Percentiles rank a stretch among this genome's conserved stretches.
These are phyloP conservation scores for Bombus polaris DNA, from an alignment of 1,140 invertebrate species.

Conservation along the genomic window DNA sequence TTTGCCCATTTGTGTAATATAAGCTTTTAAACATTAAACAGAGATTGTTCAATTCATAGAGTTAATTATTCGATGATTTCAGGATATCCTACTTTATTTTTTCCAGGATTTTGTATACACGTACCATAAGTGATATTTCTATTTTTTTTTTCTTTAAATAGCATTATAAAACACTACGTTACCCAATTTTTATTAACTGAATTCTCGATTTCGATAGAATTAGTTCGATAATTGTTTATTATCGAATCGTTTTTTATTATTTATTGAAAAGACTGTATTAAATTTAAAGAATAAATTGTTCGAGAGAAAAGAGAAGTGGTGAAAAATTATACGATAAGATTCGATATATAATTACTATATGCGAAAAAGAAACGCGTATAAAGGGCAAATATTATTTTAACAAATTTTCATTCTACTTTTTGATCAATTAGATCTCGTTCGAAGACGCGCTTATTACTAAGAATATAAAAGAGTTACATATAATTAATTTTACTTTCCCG, in stretches of 20 bases:
- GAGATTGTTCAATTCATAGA: slow-evolving; percentile 74
- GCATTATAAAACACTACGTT: not conserved
- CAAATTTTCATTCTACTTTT: not conserved
- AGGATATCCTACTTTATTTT: slow-evolving; percentile 75
- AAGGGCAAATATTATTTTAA: slow-evolving; percentile 23
- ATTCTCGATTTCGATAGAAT: not conserved
- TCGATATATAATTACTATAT: slow-evolving; percentile 21
- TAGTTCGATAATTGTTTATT: not conserved
- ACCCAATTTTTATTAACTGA: not conserved
- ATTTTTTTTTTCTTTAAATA: slow-evolving; percentile 13
- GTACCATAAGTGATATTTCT: slow-evolving; percentile 45
- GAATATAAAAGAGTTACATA: not conserved
- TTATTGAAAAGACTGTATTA: slow-evolving; percentile 1
- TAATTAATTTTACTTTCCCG: not conserved
- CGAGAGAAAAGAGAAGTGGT: not conserved
- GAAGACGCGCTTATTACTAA: not conserved
- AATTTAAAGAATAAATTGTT: slow-evolving; percentile 9
- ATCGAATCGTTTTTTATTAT: not conserved
- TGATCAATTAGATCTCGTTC: not conserved
- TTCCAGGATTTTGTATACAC: slow-evolving; percentile 72
- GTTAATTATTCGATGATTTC: slow-evolving; percentile 78
- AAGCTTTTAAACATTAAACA: slow-evolving; percentile 76
- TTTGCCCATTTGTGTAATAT: slow-evolving; percentile 72
- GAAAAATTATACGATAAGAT: slow-evolving; percentile 22
- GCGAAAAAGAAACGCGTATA: not conserved